phyloP scores from a whole-genome alignment of 2,888 invertebrate genomes.

The Geotrupes spiniger region DNA sequence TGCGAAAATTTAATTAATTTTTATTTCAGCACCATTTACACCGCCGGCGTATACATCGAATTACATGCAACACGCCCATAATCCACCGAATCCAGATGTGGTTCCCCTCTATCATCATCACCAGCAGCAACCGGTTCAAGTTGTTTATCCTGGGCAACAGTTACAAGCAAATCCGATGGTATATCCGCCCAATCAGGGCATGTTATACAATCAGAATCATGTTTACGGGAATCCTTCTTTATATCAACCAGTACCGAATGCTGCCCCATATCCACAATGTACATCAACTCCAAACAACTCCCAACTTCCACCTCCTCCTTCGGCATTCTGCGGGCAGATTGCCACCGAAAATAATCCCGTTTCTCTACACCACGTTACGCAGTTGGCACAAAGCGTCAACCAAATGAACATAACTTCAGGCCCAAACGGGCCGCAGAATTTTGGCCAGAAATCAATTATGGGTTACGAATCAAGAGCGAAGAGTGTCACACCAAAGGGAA shows the following conservation, averaged over 20 bases:
- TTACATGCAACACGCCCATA: conserved; percentile 18
- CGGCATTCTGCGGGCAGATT: conserved; percentile 15
- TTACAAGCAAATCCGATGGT: conserved; percentile 32
- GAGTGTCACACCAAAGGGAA: conserved; percentile 29
- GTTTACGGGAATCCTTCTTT: conserved; percentile 9
- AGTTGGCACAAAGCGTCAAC: conserved; percentile 11
- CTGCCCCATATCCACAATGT: conserved; percentile 13
- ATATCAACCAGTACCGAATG: conserved; percentile 4
- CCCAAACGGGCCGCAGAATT: conserved; percentile 3
- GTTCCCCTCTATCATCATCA: conserved; percentile 28
- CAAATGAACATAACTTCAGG: conserved; percentile 10
- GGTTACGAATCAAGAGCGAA: conserved; percentile 28
- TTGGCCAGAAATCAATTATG: conserved; percentile 18
- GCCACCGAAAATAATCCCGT: conserved; percentile 15
- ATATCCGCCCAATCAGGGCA: conserved; percentile 36
- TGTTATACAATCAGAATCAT: conserved; percentile 26
- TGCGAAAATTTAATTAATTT: no score
- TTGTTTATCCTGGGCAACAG: conserved; percentile 27
- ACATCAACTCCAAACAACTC: conserved; percentile 10
- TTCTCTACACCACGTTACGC: neutral
- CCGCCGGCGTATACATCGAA: conserved; percentile 23
- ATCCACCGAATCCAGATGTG: conserved; percentile 26
- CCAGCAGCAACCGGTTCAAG: conserved; percentile 27
- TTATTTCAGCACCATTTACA: conserved; percentile 29
- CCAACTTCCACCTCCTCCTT: conserved; percentile 2